phyloP scores from a whole-genome alignment of 2,113 vertebrate genomes.

The Bufo gargarizans region DNA sequence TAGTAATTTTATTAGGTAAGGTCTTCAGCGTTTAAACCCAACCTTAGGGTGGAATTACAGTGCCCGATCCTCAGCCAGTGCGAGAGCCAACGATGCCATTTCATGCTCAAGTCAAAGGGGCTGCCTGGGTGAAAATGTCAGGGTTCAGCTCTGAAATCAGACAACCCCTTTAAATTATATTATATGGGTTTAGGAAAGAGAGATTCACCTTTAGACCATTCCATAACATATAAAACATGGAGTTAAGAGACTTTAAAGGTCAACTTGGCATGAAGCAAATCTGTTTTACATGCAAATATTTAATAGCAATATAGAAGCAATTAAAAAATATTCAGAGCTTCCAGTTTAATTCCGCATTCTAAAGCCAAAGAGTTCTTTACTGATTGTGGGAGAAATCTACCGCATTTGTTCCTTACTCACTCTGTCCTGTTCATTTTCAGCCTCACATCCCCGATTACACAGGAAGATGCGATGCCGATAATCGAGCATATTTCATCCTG shows the following conservation, averaged over 20 bases:
- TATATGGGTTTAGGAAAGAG: too few species aligned
- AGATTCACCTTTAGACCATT: neutral
- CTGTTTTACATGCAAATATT: constrained; percentile 28
- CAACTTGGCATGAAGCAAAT: constrained; percentile 31
- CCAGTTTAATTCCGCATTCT: constrained; percentile 31
- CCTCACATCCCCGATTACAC: too few species aligned
- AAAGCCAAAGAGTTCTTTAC: constrained; percentile 29
- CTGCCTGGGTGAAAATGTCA: too few species aligned
- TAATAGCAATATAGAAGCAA: constrained; percentile 43
- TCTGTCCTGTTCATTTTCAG: too few species aligned
- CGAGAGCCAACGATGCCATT: too few species aligned
- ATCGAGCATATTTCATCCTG: too few species aligned
- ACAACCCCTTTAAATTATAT: too few species aligned
- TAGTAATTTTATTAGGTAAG: neutral
- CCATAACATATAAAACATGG: constrained; percentile 1
- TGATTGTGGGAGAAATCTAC: neutral
- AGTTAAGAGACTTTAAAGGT: constrained; percentile 33
- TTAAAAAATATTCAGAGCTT: constrained; percentile 40
- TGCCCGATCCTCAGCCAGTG: too few species aligned
- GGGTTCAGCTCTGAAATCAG: too few species aligned
- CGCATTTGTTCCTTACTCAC: too few species aligned
- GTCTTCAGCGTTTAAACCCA: neutral
- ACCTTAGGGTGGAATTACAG: neutral
- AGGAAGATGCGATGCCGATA: too few species aligned
- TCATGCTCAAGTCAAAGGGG: too few species aligned